A percentile compares a stretch with the other conserved stretches of the same genome.
Conservation (phyloP, 2,113 vertebrate species). For the Hystrix brachyura region DNA sequence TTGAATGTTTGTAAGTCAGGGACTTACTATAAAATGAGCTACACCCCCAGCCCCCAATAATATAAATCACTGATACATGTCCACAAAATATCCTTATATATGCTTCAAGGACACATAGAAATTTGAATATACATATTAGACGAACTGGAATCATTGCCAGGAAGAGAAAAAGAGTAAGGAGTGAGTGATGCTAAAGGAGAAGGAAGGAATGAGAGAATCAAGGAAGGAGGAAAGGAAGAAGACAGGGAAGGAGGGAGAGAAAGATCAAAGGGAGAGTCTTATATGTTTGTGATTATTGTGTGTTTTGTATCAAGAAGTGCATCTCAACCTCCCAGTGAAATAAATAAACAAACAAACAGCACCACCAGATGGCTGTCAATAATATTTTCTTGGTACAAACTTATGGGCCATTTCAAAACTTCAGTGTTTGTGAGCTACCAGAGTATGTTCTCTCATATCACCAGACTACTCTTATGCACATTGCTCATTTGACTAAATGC, state of each 20-base stretch:
- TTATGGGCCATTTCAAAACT: slow-evolving; percentile 24
- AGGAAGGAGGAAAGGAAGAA: neutral
- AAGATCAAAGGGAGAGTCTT: neutral
- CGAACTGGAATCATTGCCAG: neutral
- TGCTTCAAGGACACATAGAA: slow-evolving; percentile 17
- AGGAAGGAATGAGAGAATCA: slow-evolving; percentile 18
- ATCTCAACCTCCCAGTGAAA: slow-evolving; percentile 24
- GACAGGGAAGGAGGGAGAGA: neutral
- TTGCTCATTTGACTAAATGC: slow-evolving; percentile 82
- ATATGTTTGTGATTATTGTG: slow-evolving; percentile 20
- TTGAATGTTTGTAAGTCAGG: neutral
- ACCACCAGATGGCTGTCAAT: neutral
- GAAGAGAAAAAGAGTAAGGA: neutral
- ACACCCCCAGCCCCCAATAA: neutral
- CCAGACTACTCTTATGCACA: slow-evolving; percentile 79
- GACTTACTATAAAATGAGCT: neutral
- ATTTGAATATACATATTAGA: slow-evolving; percentile 51
- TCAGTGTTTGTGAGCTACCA: slow-evolving; percentile 28
- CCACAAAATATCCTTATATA: slow-evolving; percentile 6
- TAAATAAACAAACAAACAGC: slow-evolving; percentile 1
- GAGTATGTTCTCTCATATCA: slow-evolving; percentile 41
- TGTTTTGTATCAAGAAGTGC: neutral
- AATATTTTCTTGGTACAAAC: neutral
- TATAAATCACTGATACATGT: slow-evolving; percentile 23
- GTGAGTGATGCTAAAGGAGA: neutral